phyloP scores from a whole-genome alignment of 2,797 vertebrate genomes.

The Tapirus indicus region DNA sequence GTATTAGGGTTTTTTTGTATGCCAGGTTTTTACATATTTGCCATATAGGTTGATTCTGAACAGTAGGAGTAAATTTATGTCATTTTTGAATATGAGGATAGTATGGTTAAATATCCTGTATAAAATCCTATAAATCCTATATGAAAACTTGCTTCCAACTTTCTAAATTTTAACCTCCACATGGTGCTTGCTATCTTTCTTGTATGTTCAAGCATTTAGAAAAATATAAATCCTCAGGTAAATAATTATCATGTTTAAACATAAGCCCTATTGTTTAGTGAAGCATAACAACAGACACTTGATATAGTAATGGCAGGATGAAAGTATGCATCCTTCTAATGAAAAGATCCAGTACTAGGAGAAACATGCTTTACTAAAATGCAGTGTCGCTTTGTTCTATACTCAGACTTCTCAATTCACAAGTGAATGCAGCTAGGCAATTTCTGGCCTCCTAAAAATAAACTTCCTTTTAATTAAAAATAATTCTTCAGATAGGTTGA shows the following conservation, averaged over 20 bases:
- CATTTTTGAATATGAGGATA: not conserved
- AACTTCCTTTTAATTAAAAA: not conserved
- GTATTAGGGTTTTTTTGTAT: not conserved
- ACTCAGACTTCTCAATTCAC: not conserved
- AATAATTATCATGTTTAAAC: not conserved
- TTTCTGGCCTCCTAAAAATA: not conserved
- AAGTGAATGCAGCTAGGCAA: not conserved
- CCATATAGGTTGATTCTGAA: not conserved
- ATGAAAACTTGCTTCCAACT: not conserved
- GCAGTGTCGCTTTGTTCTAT: not conserved
- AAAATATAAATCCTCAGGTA: not conserved
- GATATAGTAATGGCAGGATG: fast-evolving
- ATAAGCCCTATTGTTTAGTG: not conserved
- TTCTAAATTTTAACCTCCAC: not conserved
- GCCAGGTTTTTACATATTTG: not conserved
- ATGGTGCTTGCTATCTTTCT: not conserved
- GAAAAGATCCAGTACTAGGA: not conserved
- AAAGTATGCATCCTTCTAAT: not conserved
- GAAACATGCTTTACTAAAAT: not conserved
- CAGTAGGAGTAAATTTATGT: not conserved
- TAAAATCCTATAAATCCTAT: not conserved
- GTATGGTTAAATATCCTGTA: not conserved
- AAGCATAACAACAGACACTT: not conserved
- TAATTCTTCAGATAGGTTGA: not conserved
- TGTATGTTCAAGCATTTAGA: not conserved